Percentiles rank a stretch among this genome's conserved stretches.
Conservation (phyloP, 64 coral and sea anemone genomes). For the Montipora sp. region DNA sequence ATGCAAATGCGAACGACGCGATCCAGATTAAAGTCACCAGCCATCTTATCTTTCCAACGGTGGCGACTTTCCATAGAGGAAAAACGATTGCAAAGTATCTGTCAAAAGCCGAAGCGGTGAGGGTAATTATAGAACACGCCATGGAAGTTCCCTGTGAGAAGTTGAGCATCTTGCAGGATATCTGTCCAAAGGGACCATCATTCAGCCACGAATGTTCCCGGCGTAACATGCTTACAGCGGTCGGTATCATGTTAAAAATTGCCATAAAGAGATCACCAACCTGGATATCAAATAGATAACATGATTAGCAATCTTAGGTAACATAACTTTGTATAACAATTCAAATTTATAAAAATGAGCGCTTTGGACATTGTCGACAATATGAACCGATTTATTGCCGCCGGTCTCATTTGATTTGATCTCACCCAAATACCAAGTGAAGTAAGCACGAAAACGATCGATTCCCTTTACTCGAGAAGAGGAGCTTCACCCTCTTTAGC, state of each 20-base stretch:
- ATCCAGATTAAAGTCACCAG: slow-evolving; percentile 20
- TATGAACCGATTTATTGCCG: too few relatives aligned
- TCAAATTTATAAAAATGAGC: too few relatives aligned
- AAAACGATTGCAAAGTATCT: slow-evolving; percentile 61
- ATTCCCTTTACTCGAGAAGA: too few relatives aligned
- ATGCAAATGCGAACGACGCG: neutral
- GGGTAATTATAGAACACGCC: slow-evolving; percentile 65
- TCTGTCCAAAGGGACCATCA: slow-evolving; percentile 22
- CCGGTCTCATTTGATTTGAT: too few relatives aligned
- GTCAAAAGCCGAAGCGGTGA: slow-evolving; percentile 57
- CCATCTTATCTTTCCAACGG: slow-evolving; percentile 17
- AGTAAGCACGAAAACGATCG: too few relatives aligned
- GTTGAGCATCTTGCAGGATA: slow-evolving; percentile 41
- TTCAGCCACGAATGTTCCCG: neutral
- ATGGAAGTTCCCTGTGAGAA: slow-evolving; percentile 47
- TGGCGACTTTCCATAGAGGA: slow-evolving; percentile 27
- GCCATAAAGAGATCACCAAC: slow-evolving; percentile 65
- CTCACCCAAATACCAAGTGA: too few relatives aligned
- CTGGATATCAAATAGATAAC: neutral
- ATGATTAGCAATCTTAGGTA: neutral
- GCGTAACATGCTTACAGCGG: slow-evolving; percentile 7
- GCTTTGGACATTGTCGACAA: too few relatives aligned
- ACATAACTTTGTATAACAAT: too few relatives aligned
- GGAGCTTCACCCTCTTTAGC: too few relatives aligned
- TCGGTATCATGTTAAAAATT: slow-evolving; percentile 31